phyloP scores from a whole-genome alignment of 2,113 vertebrate genomes.

The Tragelaphus scriptus region DNA sequence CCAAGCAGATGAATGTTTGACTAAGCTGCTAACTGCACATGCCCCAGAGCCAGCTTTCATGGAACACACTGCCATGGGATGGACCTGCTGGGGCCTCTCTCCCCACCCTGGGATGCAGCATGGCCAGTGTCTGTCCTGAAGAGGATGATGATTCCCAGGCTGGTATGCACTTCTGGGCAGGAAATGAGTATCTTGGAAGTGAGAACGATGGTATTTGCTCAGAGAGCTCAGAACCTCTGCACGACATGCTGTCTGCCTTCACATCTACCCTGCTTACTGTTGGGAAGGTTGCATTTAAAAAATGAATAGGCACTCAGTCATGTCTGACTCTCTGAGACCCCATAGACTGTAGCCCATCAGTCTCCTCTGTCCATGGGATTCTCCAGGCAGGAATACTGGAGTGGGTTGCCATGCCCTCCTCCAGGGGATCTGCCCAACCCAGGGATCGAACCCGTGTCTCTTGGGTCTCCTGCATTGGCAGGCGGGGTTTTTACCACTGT shows the following conservation, averaged over 20 bases:
- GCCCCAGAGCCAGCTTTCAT: rapidly evolving
- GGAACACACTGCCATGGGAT: rapidly evolving
- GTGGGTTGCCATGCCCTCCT: not conserved
- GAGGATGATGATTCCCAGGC: rapidly evolving
- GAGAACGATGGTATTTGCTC: not conserved
- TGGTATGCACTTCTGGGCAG: not conserved
- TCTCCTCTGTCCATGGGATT: not conserved
- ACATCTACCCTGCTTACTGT: rapidly evolving
- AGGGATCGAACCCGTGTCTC: not conserved
- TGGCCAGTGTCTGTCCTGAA: rapidly evolving
- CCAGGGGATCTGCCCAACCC: not conserved
- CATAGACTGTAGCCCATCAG: not conserved
- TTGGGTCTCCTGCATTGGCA: not conserved
- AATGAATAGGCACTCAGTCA: not conserved
- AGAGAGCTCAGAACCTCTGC: not conserved
- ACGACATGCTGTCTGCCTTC: rapidly evolving
- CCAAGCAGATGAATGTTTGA: rapidly evolving
- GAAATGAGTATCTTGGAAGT: not conserved
- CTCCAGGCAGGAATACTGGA: not conserved
- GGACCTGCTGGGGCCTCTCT: not conserved
- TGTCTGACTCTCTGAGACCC: not conserved
- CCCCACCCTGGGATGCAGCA: rapidly evolving
- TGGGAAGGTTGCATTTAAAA: not conserved
- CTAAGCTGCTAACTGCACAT: rapidly evolving
- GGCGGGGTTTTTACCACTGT: not conserved